Evolutionary conservation across 64 coral and sea anemone species (phyloP).

Genomic region (Pocillopora damicornis): DNA sequence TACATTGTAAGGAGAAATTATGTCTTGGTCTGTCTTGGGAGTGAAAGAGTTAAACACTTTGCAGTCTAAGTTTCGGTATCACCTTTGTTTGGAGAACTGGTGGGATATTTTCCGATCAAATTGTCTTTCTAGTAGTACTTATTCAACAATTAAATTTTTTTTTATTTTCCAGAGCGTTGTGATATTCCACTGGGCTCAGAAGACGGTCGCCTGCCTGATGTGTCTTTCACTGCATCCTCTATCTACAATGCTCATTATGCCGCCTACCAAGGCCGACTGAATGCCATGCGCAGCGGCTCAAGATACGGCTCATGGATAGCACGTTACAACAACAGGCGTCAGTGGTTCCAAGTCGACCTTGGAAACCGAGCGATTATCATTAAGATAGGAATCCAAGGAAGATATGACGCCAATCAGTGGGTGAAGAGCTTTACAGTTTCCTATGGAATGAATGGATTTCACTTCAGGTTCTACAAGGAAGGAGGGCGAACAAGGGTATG

Average conservation of each 20-base stretch:
- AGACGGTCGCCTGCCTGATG: slow-evolving; percentile 62
- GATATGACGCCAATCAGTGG: slow-evolving; percentile 61
- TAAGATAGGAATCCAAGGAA: slow-evolving; percentile 52
- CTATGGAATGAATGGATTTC: slow-evolving; percentile 32
- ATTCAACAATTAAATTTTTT: not conserved
- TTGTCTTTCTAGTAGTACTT: not conserved
- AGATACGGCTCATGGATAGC: slow-evolving; percentile 71
- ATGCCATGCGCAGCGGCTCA: slow-evolving; percentile 39
- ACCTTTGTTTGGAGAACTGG: no score
- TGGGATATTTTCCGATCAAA: not conserved
- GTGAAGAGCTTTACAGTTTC: slow-evolving; percentile 37
- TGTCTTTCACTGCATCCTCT: slow-evolving; percentile 52
- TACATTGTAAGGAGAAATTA: no score
- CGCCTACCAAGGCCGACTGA: slow-evolving; percentile 60
- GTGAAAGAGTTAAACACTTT: no score
- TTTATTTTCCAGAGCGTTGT: slow-evolving; percentile 33
- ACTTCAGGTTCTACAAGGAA: slow-evolving; percentile 46
- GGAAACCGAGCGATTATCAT: slow-evolving; percentile 47
- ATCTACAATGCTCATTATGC: slow-evolving; percentile 32
- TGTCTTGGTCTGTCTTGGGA: no score
- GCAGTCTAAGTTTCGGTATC: no score
- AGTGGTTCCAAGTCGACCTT: slow-evolving; percentile 58
- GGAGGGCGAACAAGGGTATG: slow-evolving; percentile 44
- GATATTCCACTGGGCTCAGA: slow-evolving; percentile 64
- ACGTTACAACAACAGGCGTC: slow-evolving; percentile 43